A percentile compares a stretch with the other conserved stretches of the same genome.
phyloP scores from a whole-genome alignment of 2,113 vertebrate species.

The Periophthalmus modestus region DNA sequence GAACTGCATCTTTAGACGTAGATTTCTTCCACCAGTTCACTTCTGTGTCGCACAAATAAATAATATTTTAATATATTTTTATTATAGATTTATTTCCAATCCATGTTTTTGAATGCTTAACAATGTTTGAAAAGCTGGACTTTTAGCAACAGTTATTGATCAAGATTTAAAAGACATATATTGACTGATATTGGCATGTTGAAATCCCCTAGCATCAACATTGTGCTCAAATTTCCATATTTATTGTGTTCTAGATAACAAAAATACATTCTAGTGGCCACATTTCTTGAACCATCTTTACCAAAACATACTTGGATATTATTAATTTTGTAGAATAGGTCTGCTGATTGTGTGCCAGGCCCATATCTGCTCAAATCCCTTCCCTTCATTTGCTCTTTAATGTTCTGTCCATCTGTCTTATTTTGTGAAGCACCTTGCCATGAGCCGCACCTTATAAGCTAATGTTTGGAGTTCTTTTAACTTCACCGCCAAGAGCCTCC shows the following conservation, averaged over 20 bases:
- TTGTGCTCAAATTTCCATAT: not conserved
- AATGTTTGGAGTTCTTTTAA: conserved; percentile 75
- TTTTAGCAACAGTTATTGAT: not conserved
- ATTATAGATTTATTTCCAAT: conserved; percentile 8
- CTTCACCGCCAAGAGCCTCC: conserved; percentile 48
- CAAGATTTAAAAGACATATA: not conserved
- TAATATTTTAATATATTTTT: not conserved
- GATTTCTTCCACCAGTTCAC: not conserved
- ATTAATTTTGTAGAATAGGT: conserved; percentile 39
- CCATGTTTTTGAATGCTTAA: not conserved
- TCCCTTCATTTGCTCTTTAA: conserved; percentile 35
- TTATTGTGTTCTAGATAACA: not conserved
- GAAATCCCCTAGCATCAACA: not conserved
- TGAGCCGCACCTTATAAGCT: conserved; percentile 70
- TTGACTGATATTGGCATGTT: not conserved
- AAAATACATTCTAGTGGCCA: not conserved
- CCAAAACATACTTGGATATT: conserved; percentile 33
- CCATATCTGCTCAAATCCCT: conserved; percentile 48
- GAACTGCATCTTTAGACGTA: conserved; percentile 4
- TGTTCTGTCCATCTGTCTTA: conserved; percentile 34
- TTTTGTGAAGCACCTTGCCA: conserved; percentile 56
- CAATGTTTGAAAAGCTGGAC: not conserved
- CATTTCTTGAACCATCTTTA: not conserved
- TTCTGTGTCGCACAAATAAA: conserved; percentile 15
- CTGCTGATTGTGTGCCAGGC: conserved; percentile 56